A percentile compares a stretch with the other conserved stretches of the same genome.
These are phyloP conservation scores for Sebastes minor DNA, from an alignment of 2,797 vertebrate species.

Conservation along the genomic window DNA sequence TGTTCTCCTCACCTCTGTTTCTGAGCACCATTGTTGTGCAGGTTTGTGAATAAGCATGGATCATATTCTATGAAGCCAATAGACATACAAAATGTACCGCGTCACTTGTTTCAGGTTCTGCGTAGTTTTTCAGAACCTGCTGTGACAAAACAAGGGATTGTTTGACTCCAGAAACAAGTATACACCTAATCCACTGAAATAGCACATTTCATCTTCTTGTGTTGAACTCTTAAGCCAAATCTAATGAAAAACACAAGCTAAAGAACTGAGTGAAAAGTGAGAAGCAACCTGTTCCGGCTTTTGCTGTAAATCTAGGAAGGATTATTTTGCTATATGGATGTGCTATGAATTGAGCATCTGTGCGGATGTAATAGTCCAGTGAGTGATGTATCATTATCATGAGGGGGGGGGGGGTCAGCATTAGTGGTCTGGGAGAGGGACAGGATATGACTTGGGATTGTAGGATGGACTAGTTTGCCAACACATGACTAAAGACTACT, in stretches of 20 bases:
- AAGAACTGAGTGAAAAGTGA: slow-evolving; percentile 31
- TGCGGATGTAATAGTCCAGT: not conserved
- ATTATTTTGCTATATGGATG: slow-evolving; percentile 12
- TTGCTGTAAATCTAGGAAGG: slow-evolving; percentile 22
- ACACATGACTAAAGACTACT: not conserved
- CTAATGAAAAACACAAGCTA: slow-evolving; percentile 56
- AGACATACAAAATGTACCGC: not conserved
- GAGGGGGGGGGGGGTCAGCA: not conserved
- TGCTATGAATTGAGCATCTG: slow-evolving; percentile 11
- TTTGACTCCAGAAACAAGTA: slow-evolving; percentile 29
- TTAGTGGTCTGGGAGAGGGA: not conserved
- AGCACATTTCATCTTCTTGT: slow-evolving; percentile 6
- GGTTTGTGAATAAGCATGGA: slow-evolving; percentile 8
- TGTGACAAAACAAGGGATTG: slow-evolving; percentile 24
- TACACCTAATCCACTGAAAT: slow-evolving; percentile 34
- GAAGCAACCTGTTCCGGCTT: slow-evolving; percentile 20
- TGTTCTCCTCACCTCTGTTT: slow-evolving; percentile 22
- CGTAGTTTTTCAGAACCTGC: slow-evolving; percentile 17
- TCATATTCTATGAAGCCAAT: not conserved
- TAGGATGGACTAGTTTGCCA: not conserved
- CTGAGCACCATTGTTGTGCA: slow-evolving; percentile 3
- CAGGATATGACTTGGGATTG: not conserved
- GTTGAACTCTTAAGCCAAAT: slow-evolving; percentile 45
- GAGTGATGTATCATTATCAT: slow-evolving; percentile 52
- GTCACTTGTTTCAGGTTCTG: slow-evolving; percentile 17